These are phyloP conservation scores for Pasiphila rectangulata DNA, from an alignment of 2,888 invertebrate species.

Conservation along the genomic window DNA sequence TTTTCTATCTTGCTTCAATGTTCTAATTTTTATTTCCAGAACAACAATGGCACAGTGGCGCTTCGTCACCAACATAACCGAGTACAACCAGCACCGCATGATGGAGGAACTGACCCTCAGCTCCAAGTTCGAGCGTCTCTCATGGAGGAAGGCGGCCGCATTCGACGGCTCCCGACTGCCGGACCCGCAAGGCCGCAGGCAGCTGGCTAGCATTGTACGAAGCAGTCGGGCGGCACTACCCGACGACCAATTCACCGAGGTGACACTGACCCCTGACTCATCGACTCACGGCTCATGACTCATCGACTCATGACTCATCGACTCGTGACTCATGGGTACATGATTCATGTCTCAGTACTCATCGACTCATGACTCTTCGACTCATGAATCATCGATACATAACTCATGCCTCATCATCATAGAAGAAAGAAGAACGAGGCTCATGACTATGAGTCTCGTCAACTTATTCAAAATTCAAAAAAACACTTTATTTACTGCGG, in stretches of 20 bases:
- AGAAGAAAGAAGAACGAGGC: too few relatives aligned
- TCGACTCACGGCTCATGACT: neutral
- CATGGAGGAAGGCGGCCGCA: conserved; percentile 86
- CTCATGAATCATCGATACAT: neutral
- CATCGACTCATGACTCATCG: neutral
- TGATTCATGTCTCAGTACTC: too few relatives aligned
- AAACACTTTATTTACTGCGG: too few relatives aligned
- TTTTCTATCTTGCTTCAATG: neutral
- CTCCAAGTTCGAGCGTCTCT: conserved; percentile 86
- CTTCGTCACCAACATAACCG: conserved; percentile 88
- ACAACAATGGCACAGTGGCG: conserved; percentile 87
- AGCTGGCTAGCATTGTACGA: conserved; percentile 85
- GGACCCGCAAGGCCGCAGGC: conserved; percentile 84
- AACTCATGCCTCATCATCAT: neutral
- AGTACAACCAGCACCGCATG: conserved; percentile 85
- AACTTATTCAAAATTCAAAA: too few relatives aligned
- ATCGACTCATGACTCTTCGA: neutral
- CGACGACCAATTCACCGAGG: conserved; percentile 87
- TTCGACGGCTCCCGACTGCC: conserved; percentile 85
- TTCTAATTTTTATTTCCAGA: conserved; percentile 44
- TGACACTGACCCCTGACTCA: conserved; percentile 41
- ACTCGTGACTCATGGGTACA: neutral
- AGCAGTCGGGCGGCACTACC: conserved; percentile 87
- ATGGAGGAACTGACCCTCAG: conserved; percentile 85
- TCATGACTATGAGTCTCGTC: too few relatives aligned